phyloP scores from a whole-genome alignment of 2,888 invertebrate species.

The Chloroclysta siterata region DNA sequence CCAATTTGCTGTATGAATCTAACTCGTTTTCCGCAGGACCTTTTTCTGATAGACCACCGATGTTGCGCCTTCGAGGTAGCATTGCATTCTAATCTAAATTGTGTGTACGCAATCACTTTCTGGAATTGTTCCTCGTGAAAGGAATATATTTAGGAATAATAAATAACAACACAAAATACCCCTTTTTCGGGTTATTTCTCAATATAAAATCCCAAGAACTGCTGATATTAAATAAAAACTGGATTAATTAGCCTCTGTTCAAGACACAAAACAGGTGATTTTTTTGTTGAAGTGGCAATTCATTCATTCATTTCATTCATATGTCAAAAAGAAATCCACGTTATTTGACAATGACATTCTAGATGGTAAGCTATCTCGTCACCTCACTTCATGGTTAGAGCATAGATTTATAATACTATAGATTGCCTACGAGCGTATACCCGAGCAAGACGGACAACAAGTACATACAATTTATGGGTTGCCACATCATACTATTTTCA shows the following conservation, averaged over 20 bases:
- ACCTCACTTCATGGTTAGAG: no score
- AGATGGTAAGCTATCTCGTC: no score
- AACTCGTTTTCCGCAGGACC: constrained; percentile 64
- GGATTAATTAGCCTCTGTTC: not conserved
- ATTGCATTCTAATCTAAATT: constrained; percentile 68
- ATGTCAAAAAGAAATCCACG: no score
- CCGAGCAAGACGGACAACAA: no score
- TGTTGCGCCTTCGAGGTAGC: constrained; percentile 82
- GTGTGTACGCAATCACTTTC: constrained; percentile 9
- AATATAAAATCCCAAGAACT: not conserved
- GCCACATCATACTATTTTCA: no score
- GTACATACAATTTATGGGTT: no score
- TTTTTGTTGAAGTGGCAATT: no score
- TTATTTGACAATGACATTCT: not conserved
- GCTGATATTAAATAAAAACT: not conserved
- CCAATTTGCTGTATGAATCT: constrained; percentile 76
- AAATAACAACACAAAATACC: not conserved
- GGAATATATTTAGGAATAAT: no score
- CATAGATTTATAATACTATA: no score
- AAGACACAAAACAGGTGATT: constrained; percentile 16
- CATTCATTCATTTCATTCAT: no score
- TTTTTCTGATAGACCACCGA: constrained; percentile 74
- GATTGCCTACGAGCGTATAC: no score
- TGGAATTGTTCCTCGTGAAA: not conserved
- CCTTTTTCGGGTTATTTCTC: not conserved